phyloP scores from a whole-genome alignment of 2,888 invertebrate species.

The Criorhina ranunculi region DNA sequence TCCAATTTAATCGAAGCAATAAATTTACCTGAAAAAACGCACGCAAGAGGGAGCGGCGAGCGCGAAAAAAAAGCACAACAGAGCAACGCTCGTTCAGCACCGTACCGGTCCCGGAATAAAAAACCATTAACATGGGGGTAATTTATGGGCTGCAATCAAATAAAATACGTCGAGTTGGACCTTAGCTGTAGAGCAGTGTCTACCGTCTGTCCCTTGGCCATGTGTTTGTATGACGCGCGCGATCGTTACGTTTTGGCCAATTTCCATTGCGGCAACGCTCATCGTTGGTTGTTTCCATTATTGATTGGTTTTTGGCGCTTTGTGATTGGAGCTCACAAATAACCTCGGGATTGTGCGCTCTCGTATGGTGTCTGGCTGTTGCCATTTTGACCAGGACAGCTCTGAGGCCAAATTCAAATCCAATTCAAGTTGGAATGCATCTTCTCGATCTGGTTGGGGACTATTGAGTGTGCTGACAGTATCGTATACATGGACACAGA shows the following conservation, averaged over 20 bases:
- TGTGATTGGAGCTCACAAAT: conserved; percentile 76
- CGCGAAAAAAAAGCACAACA: conserved; percentile 51
- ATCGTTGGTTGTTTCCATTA: conserved; percentile 66
- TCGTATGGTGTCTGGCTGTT: neutral
- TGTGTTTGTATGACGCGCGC: conserved; percentile 32
- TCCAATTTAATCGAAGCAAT: conserved; percentile 75
- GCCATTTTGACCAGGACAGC: conserved; percentile 13
- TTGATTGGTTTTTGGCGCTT: conserved; percentile 77
- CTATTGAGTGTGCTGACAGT: conserved; percentile 18
- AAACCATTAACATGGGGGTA: conserved; percentile 76
- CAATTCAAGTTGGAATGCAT: conserved; percentile 75
- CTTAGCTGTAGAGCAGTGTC: conserved; percentile 41
- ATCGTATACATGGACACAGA: conserved; percentile 12
- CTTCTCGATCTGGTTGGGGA: conserved; percentile 45
- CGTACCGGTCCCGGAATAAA: conserved; percentile 68
- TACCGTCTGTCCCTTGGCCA: conserved; percentile 34
- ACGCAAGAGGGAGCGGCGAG: conserved; percentile 62
- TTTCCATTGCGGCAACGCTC: conserved; percentile 58
- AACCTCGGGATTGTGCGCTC: conserved; percentile 52
- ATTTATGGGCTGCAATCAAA: conserved; percentile 76
- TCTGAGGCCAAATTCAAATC: conserved; percentile 72
- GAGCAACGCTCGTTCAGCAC: conserved; percentile 23
- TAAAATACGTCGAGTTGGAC: conserved; percentile 75
- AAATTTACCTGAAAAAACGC: conserved; percentile 60
- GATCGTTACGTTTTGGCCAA: conserved; percentile 73